Base-by-base conservation (phyloP, 2,797 vertebrate species). In the Lophius americanus region DNA sequence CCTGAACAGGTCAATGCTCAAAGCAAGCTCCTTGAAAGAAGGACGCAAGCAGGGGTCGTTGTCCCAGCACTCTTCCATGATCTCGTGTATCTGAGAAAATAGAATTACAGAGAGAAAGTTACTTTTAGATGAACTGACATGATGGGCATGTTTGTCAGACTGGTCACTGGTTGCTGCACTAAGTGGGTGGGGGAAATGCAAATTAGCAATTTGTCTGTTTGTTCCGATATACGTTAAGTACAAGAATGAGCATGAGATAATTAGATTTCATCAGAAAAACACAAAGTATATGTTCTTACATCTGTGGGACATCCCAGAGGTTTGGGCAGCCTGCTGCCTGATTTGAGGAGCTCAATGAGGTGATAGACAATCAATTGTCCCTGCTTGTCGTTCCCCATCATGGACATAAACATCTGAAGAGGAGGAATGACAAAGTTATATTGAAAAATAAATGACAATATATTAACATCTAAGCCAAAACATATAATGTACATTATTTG, bases 331-430 rank as follows among this genome's bases (percentile, higher is more conserved):
- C 96, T 93, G 84, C 95, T 96, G 81, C 94, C 95, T 23, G 91
- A 94, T 81, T 95, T 98, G 63, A 93, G 89, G 72, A 99, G 95
- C 72, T 97, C 95, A 73, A 96, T 96, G 85, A 98, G 93, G 82
- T 97, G 96, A 88, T 96, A 98, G n/a, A 98, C 96, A 60, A 98
- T 98, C 94, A 87, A 41, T 89, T 98, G 98, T 35, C 97, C 97
- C 90, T 98, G 97, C 84, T 98, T 99, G 84, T 99, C 97, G 12
- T 95, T 96, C 37, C 98, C 98, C 93, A 99, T 98, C 96, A 96
- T 96, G 38, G 95, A 94, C 97, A 99, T 98, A 78, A 99, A 99
- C 79, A 98, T 95, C 98, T 99, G 90, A 64, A 10, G 6, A 47
- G 42, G 13, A 55, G 46, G 3, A 4, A 33, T 32, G 42, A 58